Conservation (phyloP, 2,888 invertebrate genomes). For the Crematogaster levior region DNA sequence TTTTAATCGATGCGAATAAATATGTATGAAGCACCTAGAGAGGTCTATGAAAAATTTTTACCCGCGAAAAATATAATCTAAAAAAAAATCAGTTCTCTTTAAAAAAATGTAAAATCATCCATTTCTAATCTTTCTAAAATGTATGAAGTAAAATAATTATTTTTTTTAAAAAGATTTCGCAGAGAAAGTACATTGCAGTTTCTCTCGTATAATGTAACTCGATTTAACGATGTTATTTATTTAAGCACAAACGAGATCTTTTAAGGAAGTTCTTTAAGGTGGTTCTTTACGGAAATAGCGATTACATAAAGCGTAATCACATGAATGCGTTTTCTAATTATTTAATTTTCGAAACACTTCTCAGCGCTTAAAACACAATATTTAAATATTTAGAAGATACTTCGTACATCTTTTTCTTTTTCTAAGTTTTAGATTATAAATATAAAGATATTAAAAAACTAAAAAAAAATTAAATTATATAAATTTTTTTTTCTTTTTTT, state of each 20-base stretch:
- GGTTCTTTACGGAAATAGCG: conserved; percentile 24
- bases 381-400: not conserved
- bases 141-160: conserved; percentile 8
- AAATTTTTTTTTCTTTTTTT: no score
- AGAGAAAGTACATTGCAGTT: conserved; percentile 9
- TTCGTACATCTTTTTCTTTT: not conserved
- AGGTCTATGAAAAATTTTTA: conserved; percentile 32
- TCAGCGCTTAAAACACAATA: not conserved
- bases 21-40: conserved; percentile 42
- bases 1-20: conserved; percentile 46
- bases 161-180: not conserved
- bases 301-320: conserved; percentile 14
- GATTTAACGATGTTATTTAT: conserved; percentile 44
- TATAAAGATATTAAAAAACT: not conserved
- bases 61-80: not conserved
- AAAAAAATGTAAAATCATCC: not conserved
- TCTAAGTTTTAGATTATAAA: not conserved
- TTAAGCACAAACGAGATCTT: conserved; percentile 11
- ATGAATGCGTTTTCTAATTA: conserved; percentile 25
- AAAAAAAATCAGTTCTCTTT: conserved; percentile 20
- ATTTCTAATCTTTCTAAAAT: not conserved
- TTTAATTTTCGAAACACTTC: conserved; percentile 28
- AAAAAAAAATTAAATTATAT: no score
- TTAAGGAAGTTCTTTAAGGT: conserved; percentile 20
- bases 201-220: conserved; percentile 22